A percentile compares a stretch with the other conserved stretches of the same genome.
These are phyloP conservation scores for Limnephilus marmoratus DNA, from an alignment of 2,888 invertebrate species.

Conservation along the genomic window DNA sequence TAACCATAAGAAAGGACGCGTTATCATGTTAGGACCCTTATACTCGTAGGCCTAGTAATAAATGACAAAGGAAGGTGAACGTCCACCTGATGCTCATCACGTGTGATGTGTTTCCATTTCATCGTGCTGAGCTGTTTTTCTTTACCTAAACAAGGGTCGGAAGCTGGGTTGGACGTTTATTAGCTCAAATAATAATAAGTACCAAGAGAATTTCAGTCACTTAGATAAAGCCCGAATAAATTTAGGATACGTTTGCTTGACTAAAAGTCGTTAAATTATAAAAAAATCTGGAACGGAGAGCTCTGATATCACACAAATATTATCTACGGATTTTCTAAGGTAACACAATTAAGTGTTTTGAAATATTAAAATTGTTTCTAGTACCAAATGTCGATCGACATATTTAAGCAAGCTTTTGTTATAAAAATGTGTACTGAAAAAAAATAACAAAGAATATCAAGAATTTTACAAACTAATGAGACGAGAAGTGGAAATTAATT, in stretches of 20 bases:
- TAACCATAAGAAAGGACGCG: slow-evolving; percentile 50
- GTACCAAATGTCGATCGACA: too few species aligned
- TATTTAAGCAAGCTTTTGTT: too few species aligned
- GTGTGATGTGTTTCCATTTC: slow-evolving; percentile 47
- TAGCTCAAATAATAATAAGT: not conserved
- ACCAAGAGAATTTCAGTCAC: not conserved
- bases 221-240: not conserved
- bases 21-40: slow-evolving; percentile 52
- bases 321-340: not conserved
- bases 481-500: too few species aligned
- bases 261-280: not conserved
- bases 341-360: too few species aligned
- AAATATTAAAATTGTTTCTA: too few species aligned
- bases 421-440: too few species aligned
- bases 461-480: too few species aligned
- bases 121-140: slow-evolving; percentile 21
- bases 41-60: slow-evolving; percentile 51
- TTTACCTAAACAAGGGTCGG: not conserved
- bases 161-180: not conserved
- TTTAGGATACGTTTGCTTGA: not conserved
- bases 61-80: slow-evolving; percentile 46
- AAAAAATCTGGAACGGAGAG: not conserved
- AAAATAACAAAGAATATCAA: too few species aligned
- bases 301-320: not conserved
- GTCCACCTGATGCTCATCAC: slow-evolving; percentile 48